These are phyloP conservation scores for Euplexia lucipara DNA, from an alignment of 2,888 invertebrate species.

Conservation along the genomic window DNA sequence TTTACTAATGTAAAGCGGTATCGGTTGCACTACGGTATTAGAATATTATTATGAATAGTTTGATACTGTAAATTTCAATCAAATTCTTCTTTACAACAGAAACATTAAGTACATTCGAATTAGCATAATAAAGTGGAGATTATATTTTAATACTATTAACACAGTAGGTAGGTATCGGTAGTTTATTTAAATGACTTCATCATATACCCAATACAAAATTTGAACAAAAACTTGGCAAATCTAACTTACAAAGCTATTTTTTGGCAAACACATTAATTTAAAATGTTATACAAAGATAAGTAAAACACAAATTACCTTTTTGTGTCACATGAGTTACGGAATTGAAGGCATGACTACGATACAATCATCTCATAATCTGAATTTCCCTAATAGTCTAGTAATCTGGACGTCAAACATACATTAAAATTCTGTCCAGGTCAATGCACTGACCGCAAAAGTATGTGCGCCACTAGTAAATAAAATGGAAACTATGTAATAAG, in stretches of 20 bases:
- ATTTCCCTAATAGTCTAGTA: constrained; percentile 12
- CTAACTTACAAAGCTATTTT: constrained; percentile 73
- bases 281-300: constrained; percentile 66
- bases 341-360: constrained; percentile 33
- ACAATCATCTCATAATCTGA: constrained; percentile 38
- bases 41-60: constrained; percentile 53
- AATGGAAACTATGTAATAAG: background rate
- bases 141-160: constrained; percentile 35
- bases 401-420: background rate
- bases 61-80: constrained; percentile 57
- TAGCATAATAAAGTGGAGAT: constrained; percentile 58
- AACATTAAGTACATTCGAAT: constrained; percentile 71
- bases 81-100: constrained; percentile 51
- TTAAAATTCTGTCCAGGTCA: constrained; percentile 9
- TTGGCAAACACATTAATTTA: constrained; percentile 70
- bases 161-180: constrained; percentile 29
- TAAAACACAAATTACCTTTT: constrained; percentile 48
- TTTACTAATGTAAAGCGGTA: constrained; percentile 65
- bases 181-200: constrained; percentile 55
- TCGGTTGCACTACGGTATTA: constrained; percentile 56
- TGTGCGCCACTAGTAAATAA: background rate
- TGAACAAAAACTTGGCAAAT: constrained; percentile 57
- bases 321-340: constrained; percentile 33
- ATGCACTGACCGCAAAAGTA: constrained; percentile 28
- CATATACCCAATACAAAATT: constrained; percentile 60